Conservation (phyloP, 2,113 vertebrate species). For the Lophochroa leadbeateri region DNA sequence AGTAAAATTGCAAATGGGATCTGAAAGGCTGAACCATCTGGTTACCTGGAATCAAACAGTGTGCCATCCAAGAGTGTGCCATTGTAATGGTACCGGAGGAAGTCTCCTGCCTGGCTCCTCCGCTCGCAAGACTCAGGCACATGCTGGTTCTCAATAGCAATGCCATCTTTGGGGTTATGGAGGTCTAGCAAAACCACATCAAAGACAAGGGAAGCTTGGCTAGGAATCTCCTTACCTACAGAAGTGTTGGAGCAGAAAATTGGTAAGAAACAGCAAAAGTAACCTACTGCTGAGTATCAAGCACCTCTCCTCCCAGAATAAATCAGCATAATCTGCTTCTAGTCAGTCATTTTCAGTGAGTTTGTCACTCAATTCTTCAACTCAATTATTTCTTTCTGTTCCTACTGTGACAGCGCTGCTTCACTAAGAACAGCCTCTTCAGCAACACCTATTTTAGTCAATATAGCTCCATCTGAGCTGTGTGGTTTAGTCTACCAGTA, state of each 20-base stretch:
- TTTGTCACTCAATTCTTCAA: neutral
- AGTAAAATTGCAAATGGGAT: neutral
- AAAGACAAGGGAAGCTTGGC: constrained; percentile 94
- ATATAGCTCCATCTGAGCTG: neutral
- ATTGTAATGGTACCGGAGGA: constrained; percentile 95
- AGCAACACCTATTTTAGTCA: neutral
- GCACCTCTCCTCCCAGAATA: neutral
- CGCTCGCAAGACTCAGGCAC: constrained; percentile 84
- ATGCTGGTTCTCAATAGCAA: constrained; percentile 80
- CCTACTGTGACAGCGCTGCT: neutral
- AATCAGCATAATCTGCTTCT: neutral
- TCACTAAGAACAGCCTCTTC: neutral
- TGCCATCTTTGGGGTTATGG: constrained; percentile 93
- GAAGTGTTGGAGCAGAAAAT: neutral
- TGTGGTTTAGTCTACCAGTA: neutral
- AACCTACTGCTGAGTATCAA: neutral
- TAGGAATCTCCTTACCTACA: constrained; percentile 93
- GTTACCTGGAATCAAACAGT: constrained; percentile 94
- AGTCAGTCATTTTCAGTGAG: neutral
- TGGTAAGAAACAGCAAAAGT: neutral
- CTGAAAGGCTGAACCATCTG: neutral
- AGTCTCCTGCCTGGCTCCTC: constrained; percentile 85
- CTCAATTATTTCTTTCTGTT: neutral
- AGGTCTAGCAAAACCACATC: constrained; percentile 93
- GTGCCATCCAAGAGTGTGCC: constrained; percentile 93